phyloP scores from a whole-genome alignment of 2,888 invertebrate species.

The Anthoptus insignis region DNA sequence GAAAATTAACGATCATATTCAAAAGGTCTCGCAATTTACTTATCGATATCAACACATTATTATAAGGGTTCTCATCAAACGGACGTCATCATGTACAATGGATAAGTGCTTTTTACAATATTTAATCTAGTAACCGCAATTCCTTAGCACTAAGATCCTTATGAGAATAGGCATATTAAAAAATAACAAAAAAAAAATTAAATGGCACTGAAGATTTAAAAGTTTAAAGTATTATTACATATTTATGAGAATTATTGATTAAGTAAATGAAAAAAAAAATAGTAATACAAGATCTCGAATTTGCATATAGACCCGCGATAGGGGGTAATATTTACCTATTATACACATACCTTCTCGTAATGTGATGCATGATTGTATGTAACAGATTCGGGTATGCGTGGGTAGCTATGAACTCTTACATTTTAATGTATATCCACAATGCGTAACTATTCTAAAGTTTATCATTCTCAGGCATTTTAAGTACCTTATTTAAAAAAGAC shows the following conservation, averaged over 20 bases:
- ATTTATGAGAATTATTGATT: slow-evolving; percentile 28
- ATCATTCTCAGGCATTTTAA: slow-evolving; percentile 37
- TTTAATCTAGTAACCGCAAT: slow-evolving; percentile 47
- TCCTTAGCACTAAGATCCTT: slow-evolving; percentile 41
- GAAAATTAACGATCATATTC: slow-evolving; percentile 60
- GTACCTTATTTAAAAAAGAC: slow-evolving; percentile 47
- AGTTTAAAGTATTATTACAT: slow-evolving; percentile 19
- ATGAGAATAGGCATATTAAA: slow-evolving; percentile 39
- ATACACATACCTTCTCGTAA: slow-evolving; percentile 34
- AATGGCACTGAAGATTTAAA: slow-evolving; percentile 39
- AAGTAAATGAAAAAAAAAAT: slow-evolving; percentile 24
- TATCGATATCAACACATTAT: slow-evolving; percentile 7
- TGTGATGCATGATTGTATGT: slow-evolving; percentile 18
- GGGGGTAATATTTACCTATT: slow-evolving; percentile 28
- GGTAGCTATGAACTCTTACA: slow-evolving; percentile 26
- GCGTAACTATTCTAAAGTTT: slow-evolving; percentile 38
- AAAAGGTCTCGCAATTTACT: slow-evolving; percentile 26
- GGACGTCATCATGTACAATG: slow-evolving; percentile 34
- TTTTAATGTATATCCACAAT: slow-evolving; percentile 31
- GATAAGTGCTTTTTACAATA: slow-evolving; percentile 48
- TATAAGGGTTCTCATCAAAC: slow-evolving; percentile 28
- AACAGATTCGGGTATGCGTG: slow-evolving; percentile 17
- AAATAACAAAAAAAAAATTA: slow-evolving; percentile 40
- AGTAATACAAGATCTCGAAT: slow-evolving; percentile 35
- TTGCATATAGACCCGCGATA: slow-evolving; percentile 33